These are phyloP conservation scores for Sterna hirundo DNA, from an alignment of 2,113 vertebrate genomes.

Conservation along the genomic window DNA sequence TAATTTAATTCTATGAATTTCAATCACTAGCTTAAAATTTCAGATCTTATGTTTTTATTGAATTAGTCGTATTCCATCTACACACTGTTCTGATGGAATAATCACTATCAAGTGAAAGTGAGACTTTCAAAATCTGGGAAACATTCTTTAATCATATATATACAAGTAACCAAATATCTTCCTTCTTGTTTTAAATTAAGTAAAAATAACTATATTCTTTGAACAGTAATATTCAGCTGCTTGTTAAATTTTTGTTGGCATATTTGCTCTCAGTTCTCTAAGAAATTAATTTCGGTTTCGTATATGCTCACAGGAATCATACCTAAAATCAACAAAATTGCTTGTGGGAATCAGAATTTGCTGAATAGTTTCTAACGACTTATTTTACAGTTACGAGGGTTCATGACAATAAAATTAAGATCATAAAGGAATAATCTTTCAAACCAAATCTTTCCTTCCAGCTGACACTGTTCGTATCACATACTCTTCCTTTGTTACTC, in stretches of 20 bases:
- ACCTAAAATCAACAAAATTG: not conserved
- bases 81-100: not conserved
- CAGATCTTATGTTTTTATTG: not conserved
- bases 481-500: not conserved
- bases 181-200: not conserved
- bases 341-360: not conserved
- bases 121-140: not conserved
- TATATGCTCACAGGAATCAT: not conserved
- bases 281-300: not conserved
- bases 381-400: not conserved
- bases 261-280: not conserved
- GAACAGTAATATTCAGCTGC: not conserved
- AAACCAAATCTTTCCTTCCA: not conserved
- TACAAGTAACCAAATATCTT: not conserved
- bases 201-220: not conserved
- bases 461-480: not conserved
- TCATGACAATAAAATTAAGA: not conserved
- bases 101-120: not conserved
- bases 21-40: not conserved
- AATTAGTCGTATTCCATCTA: not conserved
- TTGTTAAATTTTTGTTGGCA: not conserved
- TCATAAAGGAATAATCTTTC: not conserved
- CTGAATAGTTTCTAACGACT: not conserved
- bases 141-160: not conserved
- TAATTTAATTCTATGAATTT: not conserved